A percentile compares a stretch with the other conserved stretches of the same genome.
These are phyloP conservation scores for Leptothorax acervorum DNA, from an alignment of 2,888 invertebrate genomes.

Conservation along the genomic window DNA sequence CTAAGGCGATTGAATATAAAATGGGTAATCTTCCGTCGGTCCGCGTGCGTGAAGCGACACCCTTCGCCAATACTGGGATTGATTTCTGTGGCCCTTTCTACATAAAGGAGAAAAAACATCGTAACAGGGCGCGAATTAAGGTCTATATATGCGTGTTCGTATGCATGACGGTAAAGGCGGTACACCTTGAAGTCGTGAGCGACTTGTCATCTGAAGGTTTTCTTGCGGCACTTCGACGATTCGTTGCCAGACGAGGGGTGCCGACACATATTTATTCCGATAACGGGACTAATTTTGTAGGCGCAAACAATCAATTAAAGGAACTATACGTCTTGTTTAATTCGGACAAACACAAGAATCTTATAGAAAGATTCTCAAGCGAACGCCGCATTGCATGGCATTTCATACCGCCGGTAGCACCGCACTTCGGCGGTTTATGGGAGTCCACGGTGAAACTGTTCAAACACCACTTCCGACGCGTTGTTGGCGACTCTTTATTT, in stretches of 20 bases:
- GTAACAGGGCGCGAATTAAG: not conserved
- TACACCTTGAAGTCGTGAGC: not conserved
- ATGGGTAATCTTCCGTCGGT: not conserved
- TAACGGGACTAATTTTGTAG: not conserved
- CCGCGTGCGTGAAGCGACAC: rapidly evolving
- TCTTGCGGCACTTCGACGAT: not conserved
- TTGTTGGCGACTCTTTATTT: too few relatives aligned
- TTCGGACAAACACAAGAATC: not conserved
- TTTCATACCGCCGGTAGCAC: too few relatives aligned
- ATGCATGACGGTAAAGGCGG: not conserved
- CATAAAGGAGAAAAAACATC: not conserved
- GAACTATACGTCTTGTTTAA: not conserved
- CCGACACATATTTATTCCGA: rapidly evolving
- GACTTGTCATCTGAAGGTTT: not conserved
- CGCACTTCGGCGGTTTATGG: too few relatives aligned
- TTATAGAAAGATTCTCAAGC: rapidly evolving
- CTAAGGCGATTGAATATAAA: not conserved
- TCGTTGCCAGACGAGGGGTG: not conserved
- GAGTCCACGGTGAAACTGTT: too few relatives aligned
- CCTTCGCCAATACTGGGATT: not conserved
- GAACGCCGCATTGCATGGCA: not conserved
- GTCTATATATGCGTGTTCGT: not conserved
- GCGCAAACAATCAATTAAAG: not conserved
- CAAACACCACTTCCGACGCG: too few relatives aligned
- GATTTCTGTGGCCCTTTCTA: not conserved